Evolutionary conservation across 2,113 vertebrate species (phyloP).

Genomic region (Cathartes aura): DNA sequence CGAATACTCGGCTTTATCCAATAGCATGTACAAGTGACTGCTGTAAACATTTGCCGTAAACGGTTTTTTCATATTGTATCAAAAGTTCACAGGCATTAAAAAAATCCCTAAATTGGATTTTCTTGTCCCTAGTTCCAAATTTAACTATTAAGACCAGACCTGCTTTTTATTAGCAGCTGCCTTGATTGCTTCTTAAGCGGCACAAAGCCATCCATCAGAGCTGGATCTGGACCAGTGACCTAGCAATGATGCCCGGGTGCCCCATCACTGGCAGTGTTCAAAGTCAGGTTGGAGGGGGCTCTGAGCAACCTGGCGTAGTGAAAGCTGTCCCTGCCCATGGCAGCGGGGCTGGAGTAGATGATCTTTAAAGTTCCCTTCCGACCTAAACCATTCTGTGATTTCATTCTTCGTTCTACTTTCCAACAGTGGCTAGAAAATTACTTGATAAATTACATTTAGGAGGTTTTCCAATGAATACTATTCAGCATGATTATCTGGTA

Average conservation of each 20-base stretch:
- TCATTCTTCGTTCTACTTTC: neutral
- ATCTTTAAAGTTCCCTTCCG: neutral
- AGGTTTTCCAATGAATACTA: neutral
- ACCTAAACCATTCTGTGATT: neutral
- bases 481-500: neutral
- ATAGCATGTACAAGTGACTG: rapidly evolving
- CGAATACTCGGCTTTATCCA: rapidly evolving
- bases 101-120: neutral
- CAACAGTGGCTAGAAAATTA: neutral
- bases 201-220: neutral
- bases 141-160: neutral
- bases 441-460: neutral
- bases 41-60: neutral
- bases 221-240: neutral
- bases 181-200: neutral
- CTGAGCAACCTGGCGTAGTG: no score
- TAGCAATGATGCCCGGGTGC: neutral
- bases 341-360: no score
- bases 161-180: neutral
- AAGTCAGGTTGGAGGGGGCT: rapidly evolving
- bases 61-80: neutral
- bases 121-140: neutral
- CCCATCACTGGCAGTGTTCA: rapidly evolving
- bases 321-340: neutral
- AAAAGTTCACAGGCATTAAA: neutral